These are phyloP conservation scores for Ophion obscuratus DNA, from an alignment of 2,888 invertebrate species.

Conservation along the genomic window DNA sequence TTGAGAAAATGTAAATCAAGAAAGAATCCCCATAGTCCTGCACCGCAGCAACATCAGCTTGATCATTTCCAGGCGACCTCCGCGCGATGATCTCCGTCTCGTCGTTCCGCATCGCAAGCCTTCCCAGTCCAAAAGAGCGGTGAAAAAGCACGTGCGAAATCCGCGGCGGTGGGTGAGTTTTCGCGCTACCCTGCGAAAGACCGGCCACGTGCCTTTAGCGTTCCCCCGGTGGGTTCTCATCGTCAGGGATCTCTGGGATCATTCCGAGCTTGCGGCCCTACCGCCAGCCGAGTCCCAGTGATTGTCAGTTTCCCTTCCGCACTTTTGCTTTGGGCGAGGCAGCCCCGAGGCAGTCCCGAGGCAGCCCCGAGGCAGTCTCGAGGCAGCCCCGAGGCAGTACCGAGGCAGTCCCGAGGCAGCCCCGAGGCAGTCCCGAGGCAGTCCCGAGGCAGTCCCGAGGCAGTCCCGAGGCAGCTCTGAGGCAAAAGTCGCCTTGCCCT, in stretches of 20 bases:
- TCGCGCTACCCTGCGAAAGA: not conserved
- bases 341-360: too few relatives aligned
- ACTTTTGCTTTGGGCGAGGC: too few relatives aligned
- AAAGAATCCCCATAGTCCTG: too few relatives aligned
- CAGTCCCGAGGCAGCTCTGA: too few relatives aligned
- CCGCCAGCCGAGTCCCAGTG: not conserved
- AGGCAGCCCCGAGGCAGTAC: too few relatives aligned
- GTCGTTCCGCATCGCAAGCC: not conserved
- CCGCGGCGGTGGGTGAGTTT: not conserved
- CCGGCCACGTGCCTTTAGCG: constrained; percentile 1
- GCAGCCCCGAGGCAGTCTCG: too few relatives aligned
- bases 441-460: too few relatives aligned
- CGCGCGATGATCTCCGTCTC: not conserved
- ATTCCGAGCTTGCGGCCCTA: not conserved
- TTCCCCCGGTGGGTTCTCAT: constrained; percentile 4
- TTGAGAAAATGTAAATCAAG: too few relatives aligned
- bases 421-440: too few relatives aligned
- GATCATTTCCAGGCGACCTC: not conserved
- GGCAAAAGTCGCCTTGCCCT: not conserved
- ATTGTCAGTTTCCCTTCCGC: not conserved
- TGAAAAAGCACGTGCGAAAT: constrained; percentile 22
- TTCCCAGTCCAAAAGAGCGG: not conserved
- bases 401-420: too few relatives aligned
- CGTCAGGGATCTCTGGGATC: not conserved
- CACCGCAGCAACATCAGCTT: not conserved